These are phyloP conservation scores for Trididemnum miniatum DNA, from an alignment of 23 tunicate genomes.

Conservation along the genomic window DNA sequence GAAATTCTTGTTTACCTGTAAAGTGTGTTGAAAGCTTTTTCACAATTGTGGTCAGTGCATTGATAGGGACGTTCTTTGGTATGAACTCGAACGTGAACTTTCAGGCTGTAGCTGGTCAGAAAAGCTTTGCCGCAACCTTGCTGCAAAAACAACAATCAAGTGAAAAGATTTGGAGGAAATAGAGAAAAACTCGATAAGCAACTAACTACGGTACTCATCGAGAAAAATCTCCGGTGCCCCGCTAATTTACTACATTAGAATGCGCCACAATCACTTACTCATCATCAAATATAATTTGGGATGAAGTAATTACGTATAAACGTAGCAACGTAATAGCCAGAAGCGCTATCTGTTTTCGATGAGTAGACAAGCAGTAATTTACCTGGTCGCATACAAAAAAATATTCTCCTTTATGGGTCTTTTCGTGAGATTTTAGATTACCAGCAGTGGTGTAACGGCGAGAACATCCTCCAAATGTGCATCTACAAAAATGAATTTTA, in stretches of 20 bases:
- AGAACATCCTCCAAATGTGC: slow-evolving; percentile 63
- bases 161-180: no score
- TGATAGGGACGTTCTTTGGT: slow-evolving; percentile 88
- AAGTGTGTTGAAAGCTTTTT: slow-evolving; percentile 82
- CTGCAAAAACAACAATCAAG: slow-evolving; percentile 31
- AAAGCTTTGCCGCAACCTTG: slow-evolving; percentile 90
- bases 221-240: no score
- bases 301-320: no score
- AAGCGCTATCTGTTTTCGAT: no score
- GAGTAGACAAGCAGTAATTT: no score
- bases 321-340: no score
- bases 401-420: slow-evolving; percentile 91
- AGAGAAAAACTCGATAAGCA: no score
- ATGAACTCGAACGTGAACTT: slow-evolving; percentile 88
- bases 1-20: no score
- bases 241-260: no score
- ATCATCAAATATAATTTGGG: no score
- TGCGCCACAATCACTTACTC: no score
- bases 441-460: slow-evolving; percentile 87
- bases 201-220: no score
- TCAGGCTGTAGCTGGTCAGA: slow-evolving; percentile 85
- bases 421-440: slow-evolving; percentile 86
- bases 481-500: slow-evolving; percentile 50
- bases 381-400: slow-evolving; percentile 74
- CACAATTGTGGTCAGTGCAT: slow-evolving; percentile 56